A percentile compares a stretch with the other conserved stretches of the same genome.
Conservation (phyloP, 2,888 invertebrate species). For the Dynastes tityus region DNA sequence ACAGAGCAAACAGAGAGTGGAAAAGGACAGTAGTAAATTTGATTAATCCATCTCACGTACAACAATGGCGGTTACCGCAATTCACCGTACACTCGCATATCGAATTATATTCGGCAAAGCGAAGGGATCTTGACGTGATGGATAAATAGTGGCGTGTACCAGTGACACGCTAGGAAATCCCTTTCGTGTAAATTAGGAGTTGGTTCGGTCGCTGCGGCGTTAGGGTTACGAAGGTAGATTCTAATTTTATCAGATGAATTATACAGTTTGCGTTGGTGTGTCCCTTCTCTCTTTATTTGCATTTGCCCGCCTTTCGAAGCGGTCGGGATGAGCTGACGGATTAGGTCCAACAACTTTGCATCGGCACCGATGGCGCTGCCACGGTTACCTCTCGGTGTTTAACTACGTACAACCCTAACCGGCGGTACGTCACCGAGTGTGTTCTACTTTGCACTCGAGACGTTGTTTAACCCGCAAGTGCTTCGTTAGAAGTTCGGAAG, state of each 20-base stretch:
- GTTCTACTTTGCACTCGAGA: not conserved
- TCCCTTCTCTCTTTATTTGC: conserved; percentile 11
- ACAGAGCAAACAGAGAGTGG: too few relatives aligned
- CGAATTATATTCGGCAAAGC: not conserved
- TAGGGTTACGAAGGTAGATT: conserved; percentile 16
- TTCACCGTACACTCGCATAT: not conserved
- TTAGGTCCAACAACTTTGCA: conserved; percentile 29
- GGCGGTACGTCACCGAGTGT: not conserved
- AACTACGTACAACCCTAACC: not conserved
- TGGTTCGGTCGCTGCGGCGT: conserved; percentile 3
- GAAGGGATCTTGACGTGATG: conserved; percentile 27
- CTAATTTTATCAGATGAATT: conserved; percentile 44
- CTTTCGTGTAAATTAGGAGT: conserved; percentile 20
- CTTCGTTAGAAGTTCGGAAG: not conserved
- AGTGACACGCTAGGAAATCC: conserved; percentile 9
- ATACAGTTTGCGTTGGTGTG: conserved; percentile 41
- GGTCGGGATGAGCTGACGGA: conserved; percentile 20
- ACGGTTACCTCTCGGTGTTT: not conserved
- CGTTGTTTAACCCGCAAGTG: not conserved
- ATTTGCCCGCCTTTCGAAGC: conserved; percentile 2
- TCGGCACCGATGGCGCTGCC: not conserved
- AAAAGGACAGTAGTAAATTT: too few relatives aligned
- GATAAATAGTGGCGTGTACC: conserved; percentile 23
- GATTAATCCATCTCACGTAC: too few relatives aligned
- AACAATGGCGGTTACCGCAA: too few relatives aligned